Percentiles rank a stretch among this genome's conserved stretches.
Evolutionary conservation across 2,888 invertebrate genomes (phyloP).

Genomic region (Iphiclides podalirius): DNA sequence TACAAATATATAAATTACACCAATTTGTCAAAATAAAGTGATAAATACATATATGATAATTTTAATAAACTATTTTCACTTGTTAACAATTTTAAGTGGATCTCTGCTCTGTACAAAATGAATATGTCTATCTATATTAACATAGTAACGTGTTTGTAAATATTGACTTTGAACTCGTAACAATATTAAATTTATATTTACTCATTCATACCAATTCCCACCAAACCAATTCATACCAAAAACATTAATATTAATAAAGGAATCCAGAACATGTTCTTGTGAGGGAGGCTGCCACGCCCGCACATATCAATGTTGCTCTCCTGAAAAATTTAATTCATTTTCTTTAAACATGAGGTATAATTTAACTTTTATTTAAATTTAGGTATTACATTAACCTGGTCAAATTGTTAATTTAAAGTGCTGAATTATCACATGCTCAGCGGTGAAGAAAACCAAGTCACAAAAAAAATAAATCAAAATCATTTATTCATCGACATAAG

Average conservation of each 20-base stretch:
- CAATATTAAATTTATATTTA: not conserved
- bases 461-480: too few species aligned
- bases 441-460: too few species aligned
- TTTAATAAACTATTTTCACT: conserved; percentile 14
- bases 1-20: not conserved
- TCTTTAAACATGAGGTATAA: not conserved
- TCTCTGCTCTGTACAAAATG: conserved; percentile 1
- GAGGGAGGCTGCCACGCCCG: conserved; percentile 68
- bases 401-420: too few species aligned
- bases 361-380: too few species aligned
- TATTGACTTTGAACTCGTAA: conserved; percentile 11
- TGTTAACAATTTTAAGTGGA: conserved; percentile 12
- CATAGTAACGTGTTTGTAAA: conserved; percentile 17
- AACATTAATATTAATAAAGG: conserved; percentile 14
- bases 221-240: not conserved
- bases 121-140: conserved; percentile 4
- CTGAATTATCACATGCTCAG: too few species aligned
- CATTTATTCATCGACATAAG: too few species aligned
- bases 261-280: conserved; percentile 40
- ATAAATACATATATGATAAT: not conserved
- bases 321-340: conserved; percentile 54
- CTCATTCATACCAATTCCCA: too few species aligned
- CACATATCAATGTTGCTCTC: conserved; percentile 85
- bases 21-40: not conserved
- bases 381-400: too few species aligned